These are phyloP conservation scores for Carassius auratus DNA, from an alignment of 2,113 vertebrate genomes.

Conservation along the genomic window DNA sequence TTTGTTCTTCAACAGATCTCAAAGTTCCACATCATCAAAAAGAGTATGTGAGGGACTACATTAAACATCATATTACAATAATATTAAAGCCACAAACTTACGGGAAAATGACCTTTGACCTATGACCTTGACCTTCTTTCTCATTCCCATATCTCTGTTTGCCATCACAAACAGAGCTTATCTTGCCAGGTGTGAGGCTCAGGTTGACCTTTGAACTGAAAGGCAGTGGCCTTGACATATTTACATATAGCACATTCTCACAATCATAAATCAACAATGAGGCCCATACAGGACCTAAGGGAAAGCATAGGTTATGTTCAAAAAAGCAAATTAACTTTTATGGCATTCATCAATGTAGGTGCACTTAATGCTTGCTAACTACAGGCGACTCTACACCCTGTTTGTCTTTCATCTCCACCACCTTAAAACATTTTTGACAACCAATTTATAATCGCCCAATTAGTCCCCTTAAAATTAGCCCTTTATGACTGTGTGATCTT, in stretches of 20 bases:
- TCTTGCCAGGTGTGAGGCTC: slow-evolving; percentile 61
- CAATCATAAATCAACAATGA: slow-evolving; percentile 58
- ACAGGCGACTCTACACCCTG: not conserved
- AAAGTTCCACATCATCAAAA: not conserved
- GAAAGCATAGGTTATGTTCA: not conserved
- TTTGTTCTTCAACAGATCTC: not conserved
- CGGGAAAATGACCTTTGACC: slow-evolving; percentile 46
- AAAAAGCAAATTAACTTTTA: not conserved
- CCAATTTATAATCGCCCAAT: not conserved
- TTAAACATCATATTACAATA: not conserved
- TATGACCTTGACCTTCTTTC: not conserved
- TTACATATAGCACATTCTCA: slow-evolving; percentile 51
- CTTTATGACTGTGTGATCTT: not conserved
- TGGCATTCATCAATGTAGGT: not conserved
- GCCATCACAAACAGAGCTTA: slow-evolving; percentile 54
- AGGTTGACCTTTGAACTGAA: slow-evolving; percentile 49
- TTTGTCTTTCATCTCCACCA: not conserved
- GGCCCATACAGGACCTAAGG: not conserved
- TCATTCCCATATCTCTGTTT: slow-evolving; percentile 34
- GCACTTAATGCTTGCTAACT: not conserved
- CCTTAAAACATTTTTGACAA: not conserved
- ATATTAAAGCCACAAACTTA: slow-evolving; percentile 14
- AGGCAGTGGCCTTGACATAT: slow-evolving; percentile 60
- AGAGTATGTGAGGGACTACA: not conserved
- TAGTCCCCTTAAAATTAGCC: not conserved